Base-by-base conservation (phyloP, 2,888 invertebrate genomes). In the Dicyrtoma fusca region DNA sequence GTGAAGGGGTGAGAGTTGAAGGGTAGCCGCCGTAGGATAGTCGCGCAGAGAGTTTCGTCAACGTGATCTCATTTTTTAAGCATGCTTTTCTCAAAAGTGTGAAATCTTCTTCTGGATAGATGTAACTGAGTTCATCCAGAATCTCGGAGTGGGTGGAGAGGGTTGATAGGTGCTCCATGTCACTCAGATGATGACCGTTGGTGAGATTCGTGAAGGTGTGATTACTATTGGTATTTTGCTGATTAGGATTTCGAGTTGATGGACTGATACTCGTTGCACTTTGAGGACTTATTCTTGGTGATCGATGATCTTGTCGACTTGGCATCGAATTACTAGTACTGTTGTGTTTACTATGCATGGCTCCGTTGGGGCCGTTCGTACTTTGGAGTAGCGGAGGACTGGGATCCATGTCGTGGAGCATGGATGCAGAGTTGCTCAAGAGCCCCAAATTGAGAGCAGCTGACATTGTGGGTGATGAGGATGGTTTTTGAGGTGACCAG, bases 101-200 rank as follows among this genome's bases (percentile, higher is more conserved):
- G 53, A 78, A 80, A 61, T 80, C 80, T 42, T 77, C 75, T 34
- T 76, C 71, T 42, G 80, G 80, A 68, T 80, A 77, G 26, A 78
- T 49, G 49, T 75, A 75, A 19, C 72, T 76, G 13, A 80, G 73
- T 63, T 80, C 80, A 69, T 80, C 80, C 11, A 80, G 73, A 13
- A 80, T 69, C 26, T 77, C 74, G 21, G 76, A 45, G 13, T 74
- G 75, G 25, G 72, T 74, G 26, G 75, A 25, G 8, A 25, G 11
- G 1, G 68, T 21, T n/a, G n/a, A n/a, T n/a, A n/a, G n/a, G 42
- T 44, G 17, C n/a, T 65, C 19, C 10, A 23, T 5, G 13, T 62
- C 25, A 57, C 42, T 34, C 19, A 47, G 11, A 13, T 26, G 1
- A 45, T 51, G 49, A 26, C 71, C 71, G 45, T 65, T 71, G 19